Evolutionary conservation across 2,797 vertebrate genomes (phyloP).

Genomic region (Craterocephalus amniculus): DNA sequence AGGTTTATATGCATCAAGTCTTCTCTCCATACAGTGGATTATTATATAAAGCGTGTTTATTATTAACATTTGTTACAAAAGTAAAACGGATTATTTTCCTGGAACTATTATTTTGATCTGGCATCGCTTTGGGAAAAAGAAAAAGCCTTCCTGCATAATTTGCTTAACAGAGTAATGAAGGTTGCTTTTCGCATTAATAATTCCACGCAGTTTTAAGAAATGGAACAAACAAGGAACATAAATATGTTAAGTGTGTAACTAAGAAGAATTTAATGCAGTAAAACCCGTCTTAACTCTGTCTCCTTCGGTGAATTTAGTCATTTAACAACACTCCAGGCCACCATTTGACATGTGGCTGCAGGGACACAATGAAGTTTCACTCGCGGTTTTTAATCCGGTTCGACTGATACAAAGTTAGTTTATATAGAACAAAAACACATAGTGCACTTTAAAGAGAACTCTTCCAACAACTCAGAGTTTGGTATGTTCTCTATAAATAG

Average conservation of each 20-base stretch:
- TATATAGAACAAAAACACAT: background rate
- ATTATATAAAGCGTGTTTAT: no score
- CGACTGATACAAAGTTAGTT: background rate
- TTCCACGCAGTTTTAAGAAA: background rate
- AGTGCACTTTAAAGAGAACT: no score
- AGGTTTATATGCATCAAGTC: no score
- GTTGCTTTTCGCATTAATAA: background rate
- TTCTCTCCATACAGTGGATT: no score
- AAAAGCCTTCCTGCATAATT: background rate
- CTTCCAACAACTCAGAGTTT: rapidly evolving
- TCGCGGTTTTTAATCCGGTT: background rate
- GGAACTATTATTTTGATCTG: no score
- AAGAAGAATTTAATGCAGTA: background rate
- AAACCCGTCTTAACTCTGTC: background rate
- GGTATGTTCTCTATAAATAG: rapidly evolving
- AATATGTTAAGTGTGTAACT: background rate
- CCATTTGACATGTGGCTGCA: conserved; percentile 66
- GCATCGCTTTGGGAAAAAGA: no score
- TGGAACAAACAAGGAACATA: background rate
- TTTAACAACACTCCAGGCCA: conserved; percentile 6
- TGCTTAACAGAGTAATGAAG: background rate
- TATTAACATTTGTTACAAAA: no score
- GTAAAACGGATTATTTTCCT: no score
- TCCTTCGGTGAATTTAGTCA: background rate
- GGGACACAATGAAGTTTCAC: conserved; percentile 55